A percentile compares a stretch with the other conserved stretches of the same genome.
Evolutionary conservation across 1,140 invertebrate species (phyloP).

Genomic region (Trinorchestia longiramus): DNA sequence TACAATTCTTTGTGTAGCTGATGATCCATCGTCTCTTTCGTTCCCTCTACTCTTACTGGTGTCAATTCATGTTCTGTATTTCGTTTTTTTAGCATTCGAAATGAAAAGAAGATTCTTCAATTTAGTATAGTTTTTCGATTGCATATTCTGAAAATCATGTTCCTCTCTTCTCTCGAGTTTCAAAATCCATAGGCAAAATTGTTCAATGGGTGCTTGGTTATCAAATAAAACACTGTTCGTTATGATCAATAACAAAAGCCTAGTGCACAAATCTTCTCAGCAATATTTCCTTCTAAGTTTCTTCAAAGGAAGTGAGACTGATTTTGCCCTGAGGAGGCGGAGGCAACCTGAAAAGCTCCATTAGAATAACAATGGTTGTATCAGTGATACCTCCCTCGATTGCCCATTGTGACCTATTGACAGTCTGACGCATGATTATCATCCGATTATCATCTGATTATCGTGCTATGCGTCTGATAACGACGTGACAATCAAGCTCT

Average conservation of each 20-base stretch:
- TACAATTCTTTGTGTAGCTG: not conserved
- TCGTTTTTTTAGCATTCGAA: not conserved
- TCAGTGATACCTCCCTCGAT: not conserved
- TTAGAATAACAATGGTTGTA: constrained; percentile 28
- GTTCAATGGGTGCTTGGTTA: not conserved
- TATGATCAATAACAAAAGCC: not conserved
- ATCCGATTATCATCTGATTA: constrained; percentile 34
- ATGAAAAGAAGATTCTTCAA: not conserved
- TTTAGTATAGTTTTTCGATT: not conserved
- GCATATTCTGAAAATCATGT: not conserved
- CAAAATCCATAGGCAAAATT: not conserved
- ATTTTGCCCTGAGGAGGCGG: not conserved
- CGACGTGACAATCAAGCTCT: constrained; percentile 25
- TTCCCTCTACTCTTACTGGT: not conserved
- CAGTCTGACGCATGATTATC: constrained; percentile 12
- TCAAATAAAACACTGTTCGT: not conserved
- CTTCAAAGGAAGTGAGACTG: not conserved
- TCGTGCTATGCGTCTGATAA: not conserved
- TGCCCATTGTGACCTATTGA: constrained; percentile 8
- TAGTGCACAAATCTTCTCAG: not conserved
- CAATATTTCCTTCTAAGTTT: not conserved
- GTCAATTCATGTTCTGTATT: not conserved
- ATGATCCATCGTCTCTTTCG: not conserved
- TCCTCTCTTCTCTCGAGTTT: not conserved
- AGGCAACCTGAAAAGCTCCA: not conserved